Evolutionary conservation across 2,888 invertebrate genomes (phyloP), one percentile per base, ranked within the genome.

Genomic region (Brachypalpus laphriformis): DNA sequence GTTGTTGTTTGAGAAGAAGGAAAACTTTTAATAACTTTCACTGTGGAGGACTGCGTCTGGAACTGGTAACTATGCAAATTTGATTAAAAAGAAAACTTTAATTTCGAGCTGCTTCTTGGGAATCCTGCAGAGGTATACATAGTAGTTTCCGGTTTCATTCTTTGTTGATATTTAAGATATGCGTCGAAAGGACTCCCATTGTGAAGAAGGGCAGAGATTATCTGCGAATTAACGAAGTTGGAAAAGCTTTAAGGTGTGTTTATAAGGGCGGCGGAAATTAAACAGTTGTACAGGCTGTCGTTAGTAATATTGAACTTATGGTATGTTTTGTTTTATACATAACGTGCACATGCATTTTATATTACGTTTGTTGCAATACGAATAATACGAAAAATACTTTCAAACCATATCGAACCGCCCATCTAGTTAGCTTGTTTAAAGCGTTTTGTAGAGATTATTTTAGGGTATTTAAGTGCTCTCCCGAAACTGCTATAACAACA

Each of bases 41-140:
- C 65, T 40, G 28, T 7, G 1, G 25, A 74, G 25, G 57, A 80
- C 56, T 72, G 40, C 56, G 75, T 85, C 65, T 85, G 61, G 49
- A 70, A 57, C 66, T 63, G 59, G 56, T 57, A 86, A 76, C 75
- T 76, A 86, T 86, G 85, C 82, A 86, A 86, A 86, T 86, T 86
- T 86, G 85, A 85, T 85, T 81, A 81, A 80, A 83, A 70, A 37
- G 65, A 59, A 83, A 85, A 85, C 74, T 85, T 85, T 71, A 85
- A 85, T 75, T 56, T 80, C 51, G n/a, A 31, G 28, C 25, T 45
- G 42, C 31, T 42, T 34, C 45, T 74, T 56, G 28, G 34, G 45
- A 49, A 40, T 57, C 51, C 47, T 14, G 16, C 34, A 1, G 28
- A 8, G 16, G 57, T n/a, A 45, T 28, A 45, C 7, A 18, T 14